Conservation (phyloP, 2,888 invertebrate species). For the Creontiades dilutus region DNA sequence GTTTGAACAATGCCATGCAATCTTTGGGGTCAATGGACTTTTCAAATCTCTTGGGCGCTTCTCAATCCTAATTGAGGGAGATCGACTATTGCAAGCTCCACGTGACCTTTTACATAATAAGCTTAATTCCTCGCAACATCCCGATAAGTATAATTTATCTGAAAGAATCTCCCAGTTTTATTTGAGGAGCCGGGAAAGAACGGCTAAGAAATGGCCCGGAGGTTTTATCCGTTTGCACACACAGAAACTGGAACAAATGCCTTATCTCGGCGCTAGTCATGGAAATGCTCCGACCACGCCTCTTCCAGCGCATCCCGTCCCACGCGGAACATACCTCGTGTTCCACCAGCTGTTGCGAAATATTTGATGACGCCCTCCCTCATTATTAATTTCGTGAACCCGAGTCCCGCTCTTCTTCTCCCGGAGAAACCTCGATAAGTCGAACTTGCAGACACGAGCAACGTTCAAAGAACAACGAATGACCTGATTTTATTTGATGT, state of each 20-base stretch:
- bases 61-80: too few relatives aligned
- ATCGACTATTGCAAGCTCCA: too few relatives aligned
- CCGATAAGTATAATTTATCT: too few relatives aligned
- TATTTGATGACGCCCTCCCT: conserved; percentile 31
- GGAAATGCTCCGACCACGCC: background rate
- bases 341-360: conserved; percentile 54
- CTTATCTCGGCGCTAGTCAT: background rate
- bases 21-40: too few relatives aligned
- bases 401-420: background rate
- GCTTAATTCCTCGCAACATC: too few relatives aligned
- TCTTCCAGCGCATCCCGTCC: background rate
- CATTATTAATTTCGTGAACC: conserved; percentile 47
- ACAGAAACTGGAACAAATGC: background rate
- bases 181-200: background rate
- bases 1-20: too few relatives aligned
- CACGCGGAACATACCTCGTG: conserved; percentile 9
- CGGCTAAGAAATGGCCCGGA: background rate
- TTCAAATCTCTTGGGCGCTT: too few relatives aligned
- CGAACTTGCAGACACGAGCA: too few relatives aligned
- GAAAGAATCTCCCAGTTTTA: background rate
- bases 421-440: background rate
- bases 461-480: too few relatives aligned
- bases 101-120: too few relatives aligned
- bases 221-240: background rate
- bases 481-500: too few relatives aligned